phyloP scores from a whole-genome alignment of 2,113 vertebrate species.

The Corapipo altera region DNA sequence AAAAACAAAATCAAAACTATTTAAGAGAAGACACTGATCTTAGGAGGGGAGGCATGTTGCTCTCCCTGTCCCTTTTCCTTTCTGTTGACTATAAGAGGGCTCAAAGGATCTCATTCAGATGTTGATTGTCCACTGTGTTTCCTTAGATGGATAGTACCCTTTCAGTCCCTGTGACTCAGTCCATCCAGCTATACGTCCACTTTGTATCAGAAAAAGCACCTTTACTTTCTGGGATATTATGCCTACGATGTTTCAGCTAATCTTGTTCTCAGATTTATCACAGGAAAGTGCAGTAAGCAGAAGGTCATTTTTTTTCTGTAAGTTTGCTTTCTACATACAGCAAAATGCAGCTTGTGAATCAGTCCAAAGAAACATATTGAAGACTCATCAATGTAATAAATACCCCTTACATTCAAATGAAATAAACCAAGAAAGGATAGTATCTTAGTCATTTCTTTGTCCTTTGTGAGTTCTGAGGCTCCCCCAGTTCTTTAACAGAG shows the following conservation, averaged over 20 bases:
- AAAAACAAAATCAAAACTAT: neutral
- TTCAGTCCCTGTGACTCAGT: neutral
- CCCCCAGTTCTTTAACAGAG: neutral
- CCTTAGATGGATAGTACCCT: neutral
- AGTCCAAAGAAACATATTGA: neutral
- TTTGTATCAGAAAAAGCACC: neutral
- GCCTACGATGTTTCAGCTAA: neutral
- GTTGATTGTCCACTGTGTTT: neutral
- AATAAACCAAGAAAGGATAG: neutral
- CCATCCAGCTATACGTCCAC: neutral
- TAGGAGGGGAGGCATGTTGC: rapidly evolving
- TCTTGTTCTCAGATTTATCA: neutral
- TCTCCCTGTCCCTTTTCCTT: neutral
- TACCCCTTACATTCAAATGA: neutral
- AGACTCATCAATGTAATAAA: neutral
- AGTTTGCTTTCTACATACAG: neutral
- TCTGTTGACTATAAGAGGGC: neutral
- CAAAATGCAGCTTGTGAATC: neutral
- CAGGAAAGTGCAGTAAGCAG: neutral
- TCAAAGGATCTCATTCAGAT: neutral
- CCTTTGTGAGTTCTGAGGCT: neutral
- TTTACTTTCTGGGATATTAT: neutral
- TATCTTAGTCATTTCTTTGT: neutral
- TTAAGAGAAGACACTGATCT: neutral
- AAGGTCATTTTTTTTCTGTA: neutral